These are phyloP conservation scores for Ormyrus thymus DNA, from an alignment of 2,888 invertebrate genomes.

Conservation along the genomic window DNA sequence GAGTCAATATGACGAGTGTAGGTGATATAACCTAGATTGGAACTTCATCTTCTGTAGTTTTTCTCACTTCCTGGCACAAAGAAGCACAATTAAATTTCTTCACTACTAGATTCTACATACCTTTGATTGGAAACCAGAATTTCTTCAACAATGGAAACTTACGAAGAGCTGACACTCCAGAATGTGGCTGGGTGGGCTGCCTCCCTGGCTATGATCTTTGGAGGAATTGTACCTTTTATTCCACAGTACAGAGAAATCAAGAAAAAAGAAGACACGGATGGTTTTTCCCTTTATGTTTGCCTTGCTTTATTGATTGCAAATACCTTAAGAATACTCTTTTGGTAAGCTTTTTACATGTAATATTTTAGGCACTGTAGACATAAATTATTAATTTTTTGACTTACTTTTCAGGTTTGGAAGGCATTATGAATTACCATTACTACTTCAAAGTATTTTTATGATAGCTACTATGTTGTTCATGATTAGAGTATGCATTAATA, in stretches of 20 bases:
- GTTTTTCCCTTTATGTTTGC: slow-evolving; percentile 98
- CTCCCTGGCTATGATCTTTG: slow-evolving; percentile 93
- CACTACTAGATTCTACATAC: slow-evolving; percentile 5
- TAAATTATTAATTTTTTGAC: neutral
- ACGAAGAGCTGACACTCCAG: slow-evolving; percentile 80
- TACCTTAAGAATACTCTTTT: slow-evolving; percentile 97
- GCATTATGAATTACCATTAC: slow-evolving; percentile 94
- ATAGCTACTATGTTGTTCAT: slow-evolving; percentile 96
- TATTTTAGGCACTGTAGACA: neutral
- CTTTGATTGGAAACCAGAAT: neutral
- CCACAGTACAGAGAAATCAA: slow-evolving; percentile 97
- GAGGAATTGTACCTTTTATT: slow-evolving; percentile 96
- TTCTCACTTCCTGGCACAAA: no score
- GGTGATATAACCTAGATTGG: slow-evolving; percentile 41
- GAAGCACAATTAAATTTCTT: neutral
- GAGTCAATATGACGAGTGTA: slow-evolving; percentile 21
- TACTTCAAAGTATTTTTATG: slow-evolving; percentile 98
- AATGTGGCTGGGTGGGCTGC: slow-evolving; percentile 87
- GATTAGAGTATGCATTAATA: slow-evolving; percentile 93
- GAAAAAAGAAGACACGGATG: slow-evolving; percentile 93
- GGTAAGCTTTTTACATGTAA: slow-evolving; percentile 80
- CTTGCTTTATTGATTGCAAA: slow-evolving; percentile 96
- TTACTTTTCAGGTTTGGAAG: slow-evolving; percentile 92
- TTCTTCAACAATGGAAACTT: slow-evolving; percentile 54
- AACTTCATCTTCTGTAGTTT: no score